Evolutionary conservation across 2,113 vertebrate genomes (phyloP).

Genomic region (Hippocampus abdominalis): DNA sequence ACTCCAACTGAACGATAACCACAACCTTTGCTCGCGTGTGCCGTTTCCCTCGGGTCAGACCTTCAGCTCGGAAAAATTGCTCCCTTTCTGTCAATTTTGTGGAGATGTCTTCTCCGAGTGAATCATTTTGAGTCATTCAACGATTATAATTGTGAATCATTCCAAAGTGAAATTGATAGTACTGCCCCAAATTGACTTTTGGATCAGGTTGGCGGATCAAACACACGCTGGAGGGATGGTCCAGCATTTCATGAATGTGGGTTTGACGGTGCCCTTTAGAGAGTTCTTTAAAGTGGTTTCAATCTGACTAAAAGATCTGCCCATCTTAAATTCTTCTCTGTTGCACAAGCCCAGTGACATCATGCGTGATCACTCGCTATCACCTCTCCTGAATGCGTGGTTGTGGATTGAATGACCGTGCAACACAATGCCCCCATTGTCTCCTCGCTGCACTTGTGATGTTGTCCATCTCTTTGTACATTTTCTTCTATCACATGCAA

Average conservation of each 20-base stretch:
- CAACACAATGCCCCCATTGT: slow-evolving; percentile 69
- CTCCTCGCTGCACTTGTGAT: slow-evolving; percentile 51
- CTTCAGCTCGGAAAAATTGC: too few relatives aligned
- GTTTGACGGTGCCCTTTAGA: not conserved
- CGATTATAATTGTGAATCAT: not conserved
- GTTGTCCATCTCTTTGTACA: slow-evolving; percentile 45
- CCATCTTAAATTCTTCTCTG: slow-evolving; percentile 62
- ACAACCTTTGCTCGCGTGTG: too few relatives aligned
- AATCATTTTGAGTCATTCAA: not conserved
- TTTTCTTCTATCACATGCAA: slow-evolving; percentile 36
- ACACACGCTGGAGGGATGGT: not conserved
- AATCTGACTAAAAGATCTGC: slow-evolving; percentile 60
- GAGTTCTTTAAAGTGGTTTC: slow-evolving; percentile 29
- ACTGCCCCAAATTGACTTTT: not conserved
- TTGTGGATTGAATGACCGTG: slow-evolving; percentile 63
- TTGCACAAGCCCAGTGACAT: slow-evolving; percentile 68
- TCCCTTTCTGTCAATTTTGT: too few relatives aligned
- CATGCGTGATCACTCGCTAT: slow-evolving; percentile 69
- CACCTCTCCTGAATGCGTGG: slow-evolving; percentile 30
- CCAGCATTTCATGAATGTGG: slow-evolving; percentile 23
- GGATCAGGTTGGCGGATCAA: not conserved
- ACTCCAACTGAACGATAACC: too few relatives aligned
- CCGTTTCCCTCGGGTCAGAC: too few relatives aligned
- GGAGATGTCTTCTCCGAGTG: not conserved
- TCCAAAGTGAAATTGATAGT: not conserved